Evolutionary conservation across 2,888 invertebrate species (phyloP), one percentile per base, ranked within the genome.

Genomic region (Yponomeuta cagnagella): DNA sequence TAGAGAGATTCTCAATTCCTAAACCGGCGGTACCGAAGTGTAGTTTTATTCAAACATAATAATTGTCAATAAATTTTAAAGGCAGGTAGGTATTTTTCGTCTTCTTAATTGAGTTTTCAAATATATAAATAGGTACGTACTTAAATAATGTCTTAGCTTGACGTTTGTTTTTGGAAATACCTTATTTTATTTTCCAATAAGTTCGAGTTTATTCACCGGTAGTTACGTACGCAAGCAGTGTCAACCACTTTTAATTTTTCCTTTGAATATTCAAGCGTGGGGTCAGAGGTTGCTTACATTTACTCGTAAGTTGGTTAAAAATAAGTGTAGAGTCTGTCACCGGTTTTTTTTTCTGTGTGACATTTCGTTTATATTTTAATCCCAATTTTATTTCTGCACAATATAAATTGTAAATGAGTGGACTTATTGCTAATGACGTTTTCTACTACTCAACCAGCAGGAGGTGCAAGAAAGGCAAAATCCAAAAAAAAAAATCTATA

Each of bases 221-320:
- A 70, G 63, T 3, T 43, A 43, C 8, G 43, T 43, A 43, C 43
- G 63, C 68, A 37, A 48, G 37, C 63, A 37, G 31, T 58, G 63
- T 71, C 63, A 48, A 52, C 33, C 37, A 69, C 64, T 31, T 71
- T 48, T 69, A 75, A 72, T 75, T 75, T 79, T 43, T 77, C 69
- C 76, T 73, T 73, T 84, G 79, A 78, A 82, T 85, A 88, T 88
- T 85, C 79, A 86, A 85, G 84, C 80, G 64, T 69, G 74, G 74
- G 84, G 83, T 82, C 74, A 77, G 67, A 77, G 84, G 82, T 82
- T 75, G 78, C 73, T 80, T 81, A 75, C 70, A 78, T 84, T 80
- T 78, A 75, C 74, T 73, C 72, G 73, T 74, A 70, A 72, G 71
- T 71, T 72, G 71, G 76, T 73, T 76, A 77, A 73, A 75, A 72